Evolutionary conservation across 2,797 vertebrate genomes (phyloP), one percentile per base, ranked within the genome.

Genomic region (Premnoplex brunnescens): DNA sequence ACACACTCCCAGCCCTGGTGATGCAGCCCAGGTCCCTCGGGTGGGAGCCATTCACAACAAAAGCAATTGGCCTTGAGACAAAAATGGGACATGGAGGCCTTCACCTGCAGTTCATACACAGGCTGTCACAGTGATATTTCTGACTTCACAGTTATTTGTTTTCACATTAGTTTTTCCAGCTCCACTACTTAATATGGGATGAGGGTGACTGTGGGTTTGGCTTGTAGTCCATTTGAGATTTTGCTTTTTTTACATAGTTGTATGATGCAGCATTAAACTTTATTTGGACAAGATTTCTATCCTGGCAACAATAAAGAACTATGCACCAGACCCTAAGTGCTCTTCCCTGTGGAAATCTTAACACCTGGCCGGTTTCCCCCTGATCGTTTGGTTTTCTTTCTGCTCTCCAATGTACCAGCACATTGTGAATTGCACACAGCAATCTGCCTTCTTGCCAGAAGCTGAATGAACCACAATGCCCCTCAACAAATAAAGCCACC

Each of bases 41-140:
- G 15, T 41, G 12, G 9, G 26, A 91, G 19, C 32, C 7, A 10
- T 44, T 23, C 58, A 8, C 49, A 67, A 43, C 54, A 63, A 43
- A 64, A 30, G 12, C 8, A 43, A 22, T 1, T 2, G 1, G 17
- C 12, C 37, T 36, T 4, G 1, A 32, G 28, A 19, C 8, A 54
- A 26, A 71, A 73, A 27, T 2, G 4, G 43, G 23, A 26, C 23
- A 10, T 0, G 6, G 76, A 27, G 12, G 7, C 8, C 20, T 55
- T 79, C 12, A 21, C 14, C 23, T 49, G 7, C 28, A 18, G 22
- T 22, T 62, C 5, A 9, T 1, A 24, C 22, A 5, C 1, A 3
- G 23, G 19, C 21, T 46, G 36, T 19, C 39, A 21, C 56, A 21
- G 14, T n/a, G 43, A 10, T 7, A 32, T 28, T 83, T 69, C 37